Evolutionary conservation across 2,888 invertebrate species (phyloP), one percentile per base, ranked within the genome.

Genomic region (Lymantria dispar): DNA sequence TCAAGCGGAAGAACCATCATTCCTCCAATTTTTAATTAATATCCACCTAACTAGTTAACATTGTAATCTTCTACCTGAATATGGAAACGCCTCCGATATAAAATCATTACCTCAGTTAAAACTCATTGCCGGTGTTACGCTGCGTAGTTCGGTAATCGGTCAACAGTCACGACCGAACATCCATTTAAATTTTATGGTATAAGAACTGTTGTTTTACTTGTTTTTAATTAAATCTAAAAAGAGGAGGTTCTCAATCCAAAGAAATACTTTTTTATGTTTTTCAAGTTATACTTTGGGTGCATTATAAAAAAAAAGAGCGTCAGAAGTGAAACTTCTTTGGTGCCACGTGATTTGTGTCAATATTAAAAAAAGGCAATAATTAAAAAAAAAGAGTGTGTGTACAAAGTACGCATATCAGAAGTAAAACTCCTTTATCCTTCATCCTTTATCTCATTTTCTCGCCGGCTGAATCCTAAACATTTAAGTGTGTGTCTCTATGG

Each of bases 91-190:
- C 52, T 61, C 38, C 48, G n/a, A 15, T 49, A 42, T 47, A 50
- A 51, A 54, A 60, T 41, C 44, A 51, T 56, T 57, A 50, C 47
- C 48, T 39, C 51, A 42, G 36, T 44, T 37, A 44, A 52, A 48
- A 45, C 39, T 45, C 8, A 48, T 54, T 50, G 54, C 68, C 47
- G 46, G 64, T 67, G 49, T 65, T 65, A 65, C 64, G 64, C 67
- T 7, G 52, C 52, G 52, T 52, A 52, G 45, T 52, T 13, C 50
- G 50, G 51, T 47, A 48, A 41, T 40, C 52, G 30, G 47, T 43
- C 42, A 45, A 39, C 29, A 43, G 61, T 65, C 64, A 67, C 60
- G 58, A 64, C 51, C 47, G 41, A 40, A 13, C 48, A 29, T 40
- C 45, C 37, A 48, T 52, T 49, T 40, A 7, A 56, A 46, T 48